A percentile compares a stretch with the other conserved stretches of the same genome.
Evolutionary conservation across 2,113 vertebrate species (phyloP).

Genomic region (Platanista minor): DNA sequence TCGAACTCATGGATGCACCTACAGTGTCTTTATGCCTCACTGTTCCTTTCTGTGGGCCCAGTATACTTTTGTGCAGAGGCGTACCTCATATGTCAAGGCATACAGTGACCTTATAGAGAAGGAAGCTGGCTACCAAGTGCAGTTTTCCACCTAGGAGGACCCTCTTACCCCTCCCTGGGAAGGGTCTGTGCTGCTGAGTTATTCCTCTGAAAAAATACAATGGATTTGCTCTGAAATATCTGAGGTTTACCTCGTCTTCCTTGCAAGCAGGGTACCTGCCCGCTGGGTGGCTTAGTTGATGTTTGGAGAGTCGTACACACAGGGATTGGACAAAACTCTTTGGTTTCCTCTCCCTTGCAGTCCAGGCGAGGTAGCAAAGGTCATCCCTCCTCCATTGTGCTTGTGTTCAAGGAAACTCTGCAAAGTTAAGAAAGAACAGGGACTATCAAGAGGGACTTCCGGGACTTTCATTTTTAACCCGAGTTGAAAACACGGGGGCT

Average conservation of each 20-base stretch:
- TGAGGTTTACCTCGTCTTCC: not conserved
- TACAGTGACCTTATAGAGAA: not conserved
- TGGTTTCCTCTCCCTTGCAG: slow-evolving; percentile 19
- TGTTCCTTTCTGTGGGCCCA: not conserved
- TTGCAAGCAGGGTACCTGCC: not conserved
- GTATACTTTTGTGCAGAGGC: not conserved
- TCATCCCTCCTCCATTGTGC: slow-evolving; percentile 14
- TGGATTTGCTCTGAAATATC: not conserved
- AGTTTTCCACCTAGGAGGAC: not conserved
- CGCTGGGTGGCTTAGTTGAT: not conserved
- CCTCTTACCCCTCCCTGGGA: not conserved
- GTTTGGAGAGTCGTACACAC: not conserved
- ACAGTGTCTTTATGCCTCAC: not conserved
- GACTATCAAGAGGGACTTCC: slow-evolving; percentile 28
- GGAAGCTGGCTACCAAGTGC: not conserved
- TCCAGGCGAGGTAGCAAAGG: not conserved
- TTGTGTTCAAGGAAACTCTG: slow-evolving; percentile 40
- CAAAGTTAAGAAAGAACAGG: slow-evolving; percentile 45
- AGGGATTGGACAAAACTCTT: not conserved
- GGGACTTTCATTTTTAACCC: slow-evolving; percentile 53
- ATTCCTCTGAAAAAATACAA: not conserved
- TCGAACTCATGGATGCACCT: not conserved
- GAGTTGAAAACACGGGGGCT: slow-evolving; percentile 54
- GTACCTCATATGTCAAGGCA: not conserved
- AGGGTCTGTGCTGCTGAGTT: not conserved